A percentile compares a stretch with the other conserved stretches of the same genome.
Evolutionary conservation across 2,888 invertebrate species (phyloP).

Genomic region (Sycophila texana): DNA sequence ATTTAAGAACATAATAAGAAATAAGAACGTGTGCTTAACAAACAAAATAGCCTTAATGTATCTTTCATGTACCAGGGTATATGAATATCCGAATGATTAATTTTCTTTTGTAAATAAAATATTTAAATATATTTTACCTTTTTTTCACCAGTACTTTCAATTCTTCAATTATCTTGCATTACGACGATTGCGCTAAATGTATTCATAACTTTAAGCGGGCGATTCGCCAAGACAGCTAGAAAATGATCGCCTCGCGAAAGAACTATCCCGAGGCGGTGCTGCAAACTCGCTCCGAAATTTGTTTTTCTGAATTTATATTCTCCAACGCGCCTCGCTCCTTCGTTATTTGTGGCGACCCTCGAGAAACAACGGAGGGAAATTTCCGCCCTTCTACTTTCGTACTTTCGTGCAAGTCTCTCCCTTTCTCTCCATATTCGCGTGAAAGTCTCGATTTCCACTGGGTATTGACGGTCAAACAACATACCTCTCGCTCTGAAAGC

Average conservation of each 20-base stretch:
- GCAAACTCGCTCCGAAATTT: constrained; percentile 15
- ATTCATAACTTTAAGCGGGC: no score
- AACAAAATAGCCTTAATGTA: no score
- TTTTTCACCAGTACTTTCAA: neutral
- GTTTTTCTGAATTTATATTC: constrained; percentile 34
- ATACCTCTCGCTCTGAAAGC: neutral
- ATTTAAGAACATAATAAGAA: no score
- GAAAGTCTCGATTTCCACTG: constrained; percentile 36
- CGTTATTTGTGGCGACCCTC: constrained; percentile 33
- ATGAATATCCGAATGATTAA: no score
- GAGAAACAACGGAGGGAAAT: constrained; percentile 25
- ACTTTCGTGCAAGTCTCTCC: no score
- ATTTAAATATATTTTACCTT: no score
- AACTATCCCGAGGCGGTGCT: neutral
- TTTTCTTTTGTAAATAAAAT: no score
- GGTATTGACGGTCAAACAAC: constrained; percentile 31
- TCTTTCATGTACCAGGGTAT: no score
- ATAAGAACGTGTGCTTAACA: no score
- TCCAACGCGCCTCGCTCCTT: neutral
- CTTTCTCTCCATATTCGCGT: constrained; percentile 8
- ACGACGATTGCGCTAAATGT: no score
- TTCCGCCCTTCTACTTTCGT: constrained; percentile 34
- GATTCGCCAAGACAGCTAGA: neutral
- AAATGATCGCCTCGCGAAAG: neutral
- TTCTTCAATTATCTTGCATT: no score